phyloP scores from a whole-genome alignment of 2,888 invertebrate species.

The Oligia strigilis region DNA sequence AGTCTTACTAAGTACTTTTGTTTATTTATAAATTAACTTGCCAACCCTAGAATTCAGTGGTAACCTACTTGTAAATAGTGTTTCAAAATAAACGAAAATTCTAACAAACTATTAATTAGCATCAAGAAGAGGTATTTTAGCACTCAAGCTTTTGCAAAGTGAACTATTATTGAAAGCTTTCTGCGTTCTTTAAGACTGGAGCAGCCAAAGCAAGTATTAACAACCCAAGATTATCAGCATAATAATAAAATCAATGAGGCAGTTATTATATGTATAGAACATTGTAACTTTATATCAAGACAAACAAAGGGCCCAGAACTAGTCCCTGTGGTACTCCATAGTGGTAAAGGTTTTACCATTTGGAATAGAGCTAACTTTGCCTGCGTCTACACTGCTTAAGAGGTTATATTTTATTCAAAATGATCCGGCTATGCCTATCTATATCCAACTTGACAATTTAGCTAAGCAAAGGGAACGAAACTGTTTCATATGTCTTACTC shows the following conservation, averaged over 20 bases:
- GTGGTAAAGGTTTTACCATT: background rate
- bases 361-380: background rate
- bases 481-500: constrained; percentile 7
- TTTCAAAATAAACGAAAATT: background rate
- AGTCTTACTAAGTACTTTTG: background rate
- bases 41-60: background rate
- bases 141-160: background rate
- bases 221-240: background rate
- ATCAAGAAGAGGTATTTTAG: background rate
- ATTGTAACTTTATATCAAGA: constrained; percentile 1
- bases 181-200: background rate
- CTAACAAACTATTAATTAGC: background rate
- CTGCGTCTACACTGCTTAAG: background rate
- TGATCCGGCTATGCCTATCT: background rate
- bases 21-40: background rate
- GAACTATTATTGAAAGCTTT: too few species aligned
- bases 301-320: background rate
- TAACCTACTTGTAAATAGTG: constrained; percentile 4
- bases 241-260: background rate
- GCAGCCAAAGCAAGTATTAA: background rate
- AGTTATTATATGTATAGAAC: background rate
- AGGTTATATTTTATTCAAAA: background rate
- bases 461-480: background rate
- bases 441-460: background rate
- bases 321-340: constrained; percentile 11